These are phyloP conservation scores for Onychorhynchus coronatus DNA, from an alignment of 2,113 vertebrate genomes.

Conservation along the genomic window DNA sequence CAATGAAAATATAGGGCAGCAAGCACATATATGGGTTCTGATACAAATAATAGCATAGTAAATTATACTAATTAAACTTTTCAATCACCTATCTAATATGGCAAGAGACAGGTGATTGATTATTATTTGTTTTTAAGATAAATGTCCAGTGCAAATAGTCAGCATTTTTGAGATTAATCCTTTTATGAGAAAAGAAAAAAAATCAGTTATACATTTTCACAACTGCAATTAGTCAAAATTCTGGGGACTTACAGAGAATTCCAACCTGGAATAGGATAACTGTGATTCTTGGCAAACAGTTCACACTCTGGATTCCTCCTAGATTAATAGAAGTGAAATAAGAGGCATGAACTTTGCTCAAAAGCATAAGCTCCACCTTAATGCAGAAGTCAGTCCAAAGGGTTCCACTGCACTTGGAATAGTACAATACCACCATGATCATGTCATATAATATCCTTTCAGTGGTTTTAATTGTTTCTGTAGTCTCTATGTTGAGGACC, in stretches of 20 bases:
- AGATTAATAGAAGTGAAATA: neutral
- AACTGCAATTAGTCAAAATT: neutral
- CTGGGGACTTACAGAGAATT: neutral
- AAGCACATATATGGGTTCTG: neutral
- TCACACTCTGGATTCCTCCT: neutral
- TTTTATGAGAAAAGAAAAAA: neutral
- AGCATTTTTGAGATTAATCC: neutral
- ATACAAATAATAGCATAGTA: neutral
- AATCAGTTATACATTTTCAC: neutral
- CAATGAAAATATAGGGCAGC: neutral
- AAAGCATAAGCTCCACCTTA: neutral
- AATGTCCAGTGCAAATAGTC: neutral
- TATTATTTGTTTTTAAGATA: neutral
- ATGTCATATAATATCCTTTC: rapidly evolving
- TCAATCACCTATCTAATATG: neutral
- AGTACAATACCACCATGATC: neutral
- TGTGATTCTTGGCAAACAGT: neutral
- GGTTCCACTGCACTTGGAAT: neutral
- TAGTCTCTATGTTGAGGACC: neutral
- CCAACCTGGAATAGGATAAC: neutral
- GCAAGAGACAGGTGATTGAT: neutral
- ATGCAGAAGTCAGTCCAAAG: neutral
- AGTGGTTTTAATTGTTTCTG: neutral
- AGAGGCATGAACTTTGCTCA: neutral
- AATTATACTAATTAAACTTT: neutral